Percentiles rank a stretch among this genome's conserved stretches.
Conservation (phyloP, 2,797 vertebrate species). For the Thaleichthys pacificus region DNA sequence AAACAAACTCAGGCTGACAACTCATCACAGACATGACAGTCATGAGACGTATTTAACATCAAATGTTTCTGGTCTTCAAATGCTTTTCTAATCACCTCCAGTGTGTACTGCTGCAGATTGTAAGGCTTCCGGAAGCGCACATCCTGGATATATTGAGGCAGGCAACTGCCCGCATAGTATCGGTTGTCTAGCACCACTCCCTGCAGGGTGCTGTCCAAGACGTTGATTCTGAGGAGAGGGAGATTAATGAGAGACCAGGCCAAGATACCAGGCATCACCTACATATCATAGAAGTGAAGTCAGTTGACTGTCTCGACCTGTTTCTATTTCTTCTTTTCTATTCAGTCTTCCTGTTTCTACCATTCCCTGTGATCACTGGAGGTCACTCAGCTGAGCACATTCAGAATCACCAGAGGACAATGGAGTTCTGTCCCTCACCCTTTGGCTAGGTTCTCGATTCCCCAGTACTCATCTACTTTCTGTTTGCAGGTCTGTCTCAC, state of each 20-base stretch:
- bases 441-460: slow-evolving; percentile 83
- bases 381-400: background rate
- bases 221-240: slow-evolving; percentile 78
- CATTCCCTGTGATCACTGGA: no score
- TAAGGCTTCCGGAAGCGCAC: slow-evolving; percentile 87
- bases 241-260: background rate
- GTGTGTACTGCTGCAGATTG: slow-evolving; percentile 81
- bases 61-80: background rate
- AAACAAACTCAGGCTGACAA: background rate
- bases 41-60: background rate
- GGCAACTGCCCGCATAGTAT: slow-evolving; percentile 87
- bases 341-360: no score
- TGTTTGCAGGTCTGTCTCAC: slow-evolving; percentile 76
- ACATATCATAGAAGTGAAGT: no score
- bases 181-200: slow-evolving; percentile 89
- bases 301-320: no score
- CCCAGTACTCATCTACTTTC: slow-evolving; percentile 85
- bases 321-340: no score
- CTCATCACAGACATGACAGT: background rate
- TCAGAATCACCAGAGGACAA: background rate
- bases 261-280: background rate
- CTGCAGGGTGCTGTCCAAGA: slow-evolving; percentile 84
- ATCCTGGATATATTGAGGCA: slow-evolving; percentile 83
- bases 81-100: slow-evolving; percentile 62
- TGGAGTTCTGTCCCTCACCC: background rate